phyloP scores from a whole-genome alignment of 2,797 vertebrate genomes.

The Falco novaeseelandiae region DNA sequence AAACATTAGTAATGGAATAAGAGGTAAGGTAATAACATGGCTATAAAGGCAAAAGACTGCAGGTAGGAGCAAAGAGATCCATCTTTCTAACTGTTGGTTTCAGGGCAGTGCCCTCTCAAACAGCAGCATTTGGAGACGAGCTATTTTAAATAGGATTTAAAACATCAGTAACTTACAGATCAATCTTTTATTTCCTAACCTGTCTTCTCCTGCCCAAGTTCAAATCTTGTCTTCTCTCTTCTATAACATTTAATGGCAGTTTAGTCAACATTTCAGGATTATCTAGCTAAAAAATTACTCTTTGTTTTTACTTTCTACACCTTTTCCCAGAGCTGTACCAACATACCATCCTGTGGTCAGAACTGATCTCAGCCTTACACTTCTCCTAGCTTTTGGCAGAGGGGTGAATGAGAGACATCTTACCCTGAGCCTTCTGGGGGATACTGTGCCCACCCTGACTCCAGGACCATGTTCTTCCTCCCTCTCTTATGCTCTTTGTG shows the following conservation, averaged over 20 bases:
- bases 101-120: neutral
- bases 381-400: neutral
- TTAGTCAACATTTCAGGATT: neutral
- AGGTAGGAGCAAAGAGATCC: neutral
- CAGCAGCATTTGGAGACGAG: neutral
- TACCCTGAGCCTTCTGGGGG: neutral
- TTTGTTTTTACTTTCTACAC: neutral
- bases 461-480: neutral
- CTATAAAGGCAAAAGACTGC: neutral
- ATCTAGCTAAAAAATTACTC: neutral
- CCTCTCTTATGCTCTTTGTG: neutral
- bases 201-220: neutral
- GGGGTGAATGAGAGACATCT: accelerated
- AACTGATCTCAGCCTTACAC: neutral
- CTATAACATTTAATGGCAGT: neutral
- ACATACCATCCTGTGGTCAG: neutral
- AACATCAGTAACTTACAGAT: neutral
- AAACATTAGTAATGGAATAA: slow-evolving; percentile 2
- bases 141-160: neutral
- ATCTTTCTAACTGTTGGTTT: neutral
- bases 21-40: neutral
- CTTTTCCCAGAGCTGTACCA: neutral
- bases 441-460: neutral
- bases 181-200: neutral
- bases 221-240: neutral